Evolutionary conservation across 2,113 vertebrate species (phyloP).

Genomic region (Mormyrus iriodes): DNA sequence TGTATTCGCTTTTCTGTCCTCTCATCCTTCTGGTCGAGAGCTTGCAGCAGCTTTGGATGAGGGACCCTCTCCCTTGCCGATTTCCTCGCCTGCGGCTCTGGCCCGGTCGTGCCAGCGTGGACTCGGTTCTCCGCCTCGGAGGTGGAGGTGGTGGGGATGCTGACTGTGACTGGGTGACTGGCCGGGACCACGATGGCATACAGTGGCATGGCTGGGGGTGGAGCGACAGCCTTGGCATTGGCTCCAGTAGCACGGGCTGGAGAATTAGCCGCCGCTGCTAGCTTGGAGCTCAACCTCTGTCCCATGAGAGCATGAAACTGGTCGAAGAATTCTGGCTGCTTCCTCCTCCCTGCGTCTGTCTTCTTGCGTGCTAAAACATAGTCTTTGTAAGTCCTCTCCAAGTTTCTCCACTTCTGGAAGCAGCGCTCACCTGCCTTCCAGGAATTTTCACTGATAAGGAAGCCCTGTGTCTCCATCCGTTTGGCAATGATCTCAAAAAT

Average conservation of each 20-base stretch:
- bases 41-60: slow-evolving; percentile 15
- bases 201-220: neutral
- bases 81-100: slow-evolving; percentile 3
- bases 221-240: neutral
- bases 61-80: slow-evolving; percentile 5
- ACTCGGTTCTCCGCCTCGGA: slow-evolving; percentile 7
- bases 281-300: slow-evolving; percentile 26
- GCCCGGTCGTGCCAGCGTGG: neutral
- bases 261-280: slow-evolving; percentile 22
- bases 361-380: slow-evolving; percentile 25
- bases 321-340: slow-evolving; percentile 30
- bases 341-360: slow-evolving; percentile 17
- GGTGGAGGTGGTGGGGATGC: slow-evolving; percentile 16
- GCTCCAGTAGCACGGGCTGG: slow-evolving; percentile 10
- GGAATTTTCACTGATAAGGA: slow-evolving; percentile 24
- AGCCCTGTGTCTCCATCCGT: slow-evolving; percentile 28
- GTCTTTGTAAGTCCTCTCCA: slow-evolving; percentile 31
- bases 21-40: neutral
- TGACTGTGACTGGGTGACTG: slow-evolving; percentile 11
- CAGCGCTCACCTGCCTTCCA: slow-evolving; percentile 30
- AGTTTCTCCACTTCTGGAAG: slow-evolving; percentile 31
- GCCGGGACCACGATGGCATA: slow-evolving; percentile 19
- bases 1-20: slow-evolving; percentile 14
- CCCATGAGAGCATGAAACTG: slow-evolving; percentile 31
- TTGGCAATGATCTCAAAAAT: slow-evolving; percentile 29